Percentiles rank a stretch among this genome's conserved stretches.
These are phyloP conservation scores for Hipposideros larvatus DNA, from an alignment of 2,797 vertebrate species.

Conservation along the genomic window DNA sequence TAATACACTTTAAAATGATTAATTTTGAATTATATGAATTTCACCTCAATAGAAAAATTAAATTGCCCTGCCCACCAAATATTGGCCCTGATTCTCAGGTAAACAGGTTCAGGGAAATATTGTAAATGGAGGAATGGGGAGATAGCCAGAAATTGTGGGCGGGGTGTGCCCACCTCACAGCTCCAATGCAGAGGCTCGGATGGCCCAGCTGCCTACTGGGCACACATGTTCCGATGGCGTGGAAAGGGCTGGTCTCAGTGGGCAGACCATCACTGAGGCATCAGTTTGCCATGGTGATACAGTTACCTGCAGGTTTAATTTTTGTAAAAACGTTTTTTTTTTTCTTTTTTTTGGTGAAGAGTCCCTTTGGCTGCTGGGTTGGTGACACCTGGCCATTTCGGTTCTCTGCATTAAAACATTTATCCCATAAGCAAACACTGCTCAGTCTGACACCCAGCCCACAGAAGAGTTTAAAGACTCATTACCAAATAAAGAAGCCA, in stretches of 20 bases:
- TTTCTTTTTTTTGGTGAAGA: background rate
- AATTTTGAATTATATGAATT: background rate
- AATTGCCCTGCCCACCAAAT: background rate
- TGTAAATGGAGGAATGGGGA: background rate
- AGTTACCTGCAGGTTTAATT: background rate
- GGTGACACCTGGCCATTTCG: background rate
- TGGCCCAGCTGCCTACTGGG: background rate
- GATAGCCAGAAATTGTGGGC: background rate
- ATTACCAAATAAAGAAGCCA: background rate
- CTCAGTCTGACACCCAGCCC: background rate
- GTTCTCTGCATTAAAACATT: background rate
- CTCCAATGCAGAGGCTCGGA: background rate
- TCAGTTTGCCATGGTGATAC: background rate
- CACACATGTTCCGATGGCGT: rapidly evolving
- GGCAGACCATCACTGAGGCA: background rate
- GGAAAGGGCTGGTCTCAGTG: background rate
- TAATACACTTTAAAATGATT: background rate
- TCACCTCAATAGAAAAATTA: background rate
- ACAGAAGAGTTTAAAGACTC: background rate
- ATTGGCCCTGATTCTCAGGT: background rate
- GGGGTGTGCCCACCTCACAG: background rate
- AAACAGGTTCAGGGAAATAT: constrained; percentile 14
- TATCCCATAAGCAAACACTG: background rate
- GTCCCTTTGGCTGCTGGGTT: background rate
- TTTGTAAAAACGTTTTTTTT: background rate